Evolutionary conservation across 2,797 vertebrate genomes (phyloP), one percentile per base, ranked within the genome.

Genomic region (Echeneis naucrates): DNA sequence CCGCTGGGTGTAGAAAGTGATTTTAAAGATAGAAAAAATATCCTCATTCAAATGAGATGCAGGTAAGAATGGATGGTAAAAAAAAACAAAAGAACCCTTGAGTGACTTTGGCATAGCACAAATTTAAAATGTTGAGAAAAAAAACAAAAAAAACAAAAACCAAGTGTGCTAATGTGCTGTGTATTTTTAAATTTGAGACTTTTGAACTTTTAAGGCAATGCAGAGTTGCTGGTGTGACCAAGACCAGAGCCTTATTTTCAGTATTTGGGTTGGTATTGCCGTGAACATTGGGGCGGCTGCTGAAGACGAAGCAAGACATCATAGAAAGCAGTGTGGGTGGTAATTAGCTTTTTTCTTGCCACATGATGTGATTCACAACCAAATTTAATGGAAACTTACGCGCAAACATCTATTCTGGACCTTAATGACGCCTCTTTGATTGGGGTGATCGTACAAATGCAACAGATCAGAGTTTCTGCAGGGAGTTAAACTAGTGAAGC

Each of bases 171-270:
- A 17, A 42, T 42, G 42, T 40, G 42, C 13, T 1, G 42, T 42
- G 17, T 42, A 17, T 19, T 35, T 40, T 17, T 5, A 38, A 40
- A 40, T 13, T 14, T 3, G 42, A 32, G 42, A 16, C 59, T n/a
- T n/a, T n/a, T n/a, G n/a, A n/a, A n/a, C n/a, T 42, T 33, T 42
- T 26, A 2, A 32, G 53, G 35, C 11, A 51, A 63, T 8, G 37
- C 11, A 51, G 40, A 33, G 24, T 12, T n/a, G 14, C 27, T 56
- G 40, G 8, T 47, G 32, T 27, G 8, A 21, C 24, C 57, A 33
- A 55, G 51, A 62, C 40, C 19, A n/a, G 38, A 68, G 50, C 14
- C 27, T 38, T 23, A 33, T 62, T 58, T 47, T 50, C n/a, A n/a
- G n/a, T n/a, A n/a, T 45, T 35, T 45, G 51, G 16, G 8, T 19